Evolutionary conservation across 2,797 vertebrate genomes (phyloP), one percentile per base, ranked within the genome.

Genomic region (Tympanoctomys barrerae): DNA sequence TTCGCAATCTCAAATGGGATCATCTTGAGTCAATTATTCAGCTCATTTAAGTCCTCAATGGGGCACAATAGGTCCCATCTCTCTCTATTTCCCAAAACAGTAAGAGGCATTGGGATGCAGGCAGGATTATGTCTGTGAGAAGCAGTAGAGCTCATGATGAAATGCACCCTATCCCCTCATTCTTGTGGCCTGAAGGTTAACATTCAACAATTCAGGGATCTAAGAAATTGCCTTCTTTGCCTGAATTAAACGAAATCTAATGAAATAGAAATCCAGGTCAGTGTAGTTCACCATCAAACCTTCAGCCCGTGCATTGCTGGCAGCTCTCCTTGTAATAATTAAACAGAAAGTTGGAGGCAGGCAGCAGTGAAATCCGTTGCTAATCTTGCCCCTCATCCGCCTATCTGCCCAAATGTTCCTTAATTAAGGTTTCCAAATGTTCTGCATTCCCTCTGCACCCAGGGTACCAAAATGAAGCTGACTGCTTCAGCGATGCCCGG

Each of bases 381-480:
- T 98, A 97, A 98, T 97, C 95, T 94, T 95, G 92, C 83, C 97
- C 95, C 93, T 96, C 91, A 12, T 97, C 98, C 97, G 96, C 94
- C 95, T 95, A 83, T 85, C 89, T 97, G 95, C 94, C 95, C 96
- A 97, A 96, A 98, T 96, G 96, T 94, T 97, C 97, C 96, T 98
- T 98, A 98, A 98, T 98, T 98, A 98, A 98, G 90, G 89, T 89
- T 91, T 70, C 90, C 97, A 94, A 98, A 97, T 96, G 92, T 85
- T 98, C 84, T 92, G 61, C 33, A 42, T 93, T 97, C 97, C 95
- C 95, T 96, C 94, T 82, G 96, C 96, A 4, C 93, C 88, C 73
- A 64, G 70, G 59, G 70, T 85, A 94, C 78, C 77, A 93, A 80
- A 97, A 97, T 88, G 94, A 96, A 97, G 93, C 68, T 0, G 14